Conservation (phyloP, 2,888 invertebrate genomes). For the Eilema griseolum region DNA sequence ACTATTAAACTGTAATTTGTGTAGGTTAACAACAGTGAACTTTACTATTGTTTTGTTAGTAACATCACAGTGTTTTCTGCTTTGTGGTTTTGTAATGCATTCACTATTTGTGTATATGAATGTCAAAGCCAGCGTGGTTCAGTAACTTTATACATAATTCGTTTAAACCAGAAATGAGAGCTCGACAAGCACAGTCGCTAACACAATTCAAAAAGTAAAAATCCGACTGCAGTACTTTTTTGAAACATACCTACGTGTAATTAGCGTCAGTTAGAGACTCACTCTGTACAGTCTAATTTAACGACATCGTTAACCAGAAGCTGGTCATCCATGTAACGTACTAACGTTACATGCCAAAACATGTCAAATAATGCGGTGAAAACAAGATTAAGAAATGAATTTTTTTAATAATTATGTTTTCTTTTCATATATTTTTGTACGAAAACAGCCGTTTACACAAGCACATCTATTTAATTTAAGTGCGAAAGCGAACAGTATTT, state of each 20-base stretch:
- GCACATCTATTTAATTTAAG: constrained; percentile 17
- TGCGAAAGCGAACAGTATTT: constrained; percentile 30
- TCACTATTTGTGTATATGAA: not conserved
- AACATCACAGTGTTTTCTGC: not conserved
- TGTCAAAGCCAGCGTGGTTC: not conserved
- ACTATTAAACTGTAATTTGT: not conserved
- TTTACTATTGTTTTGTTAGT: not conserved
- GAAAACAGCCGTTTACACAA: not conserved
- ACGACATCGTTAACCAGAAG: too few relatives aligned
- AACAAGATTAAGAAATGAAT: too few relatives aligned
- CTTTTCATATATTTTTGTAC: not conserved
- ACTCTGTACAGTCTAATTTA: not conserved
- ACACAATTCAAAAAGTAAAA: not conserved
- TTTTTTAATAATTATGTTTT: not conserved
- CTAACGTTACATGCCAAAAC: too few relatives aligned
- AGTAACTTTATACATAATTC: not conserved
- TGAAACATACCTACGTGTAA: too few relatives aligned
- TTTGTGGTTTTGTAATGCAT: not conserved
- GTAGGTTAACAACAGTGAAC: not conserved
- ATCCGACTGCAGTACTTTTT: not conserved
- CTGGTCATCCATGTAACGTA: too few relatives aligned
- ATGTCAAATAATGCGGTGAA: too few relatives aligned
- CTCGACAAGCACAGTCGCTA: not conserved
- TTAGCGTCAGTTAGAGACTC: not conserved
- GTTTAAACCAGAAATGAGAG: not conserved